Base-by-base conservation (phyloP, 1,140 invertebrate genomes). In the Augochlora pura region DNA sequence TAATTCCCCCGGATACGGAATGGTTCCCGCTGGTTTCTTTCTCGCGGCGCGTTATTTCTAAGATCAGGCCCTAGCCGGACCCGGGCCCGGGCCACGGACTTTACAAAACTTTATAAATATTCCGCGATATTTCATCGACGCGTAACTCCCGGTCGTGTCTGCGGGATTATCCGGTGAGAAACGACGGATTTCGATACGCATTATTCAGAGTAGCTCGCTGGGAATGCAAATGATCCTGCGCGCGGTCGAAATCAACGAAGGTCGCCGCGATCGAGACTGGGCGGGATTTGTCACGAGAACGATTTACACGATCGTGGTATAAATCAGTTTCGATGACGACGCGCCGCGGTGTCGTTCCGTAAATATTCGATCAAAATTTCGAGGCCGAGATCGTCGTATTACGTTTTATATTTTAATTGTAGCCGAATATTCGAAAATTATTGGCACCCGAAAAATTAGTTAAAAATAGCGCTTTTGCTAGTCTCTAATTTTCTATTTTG, bases 311-410 rank as follows among this genome's bases (percentile, higher is more conserved):
- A 71, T 71, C 59, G 18, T 10, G 64, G 39, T 38, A 69, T 76
- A 76, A 80, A 80, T 80, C 64, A 76, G 64, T 74, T 64, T 66
- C 46, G 65, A 49, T 52, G 52, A 25, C 12, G 23, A 49, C 42
- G 52, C 32, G 32, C 9, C 23, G 27, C 2, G 10, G 10, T 12
- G 18, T 6, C 32, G n/a, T 32, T 32, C 32, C 32, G 32, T 32
- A 32, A 32, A 4, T 2, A 32, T 32, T 32, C 4, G 1, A 4
- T 4, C 32, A 4, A 32, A 32, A 32, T 32, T n/a, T 32, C 32
- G 32, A 32, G 32, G 4, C 4, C 4, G 32, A 32, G 32, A 32
- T 32, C 32, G 32, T 32, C 32, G 32, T 4, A 32, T 32, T 4
- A 32, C 1, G 4, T 32, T 32, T 1, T 32, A 32, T 4, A 32